phyloP scores from a whole-genome alignment of 2,888 invertebrate species.

The Fragum whitleyi region DNA sequence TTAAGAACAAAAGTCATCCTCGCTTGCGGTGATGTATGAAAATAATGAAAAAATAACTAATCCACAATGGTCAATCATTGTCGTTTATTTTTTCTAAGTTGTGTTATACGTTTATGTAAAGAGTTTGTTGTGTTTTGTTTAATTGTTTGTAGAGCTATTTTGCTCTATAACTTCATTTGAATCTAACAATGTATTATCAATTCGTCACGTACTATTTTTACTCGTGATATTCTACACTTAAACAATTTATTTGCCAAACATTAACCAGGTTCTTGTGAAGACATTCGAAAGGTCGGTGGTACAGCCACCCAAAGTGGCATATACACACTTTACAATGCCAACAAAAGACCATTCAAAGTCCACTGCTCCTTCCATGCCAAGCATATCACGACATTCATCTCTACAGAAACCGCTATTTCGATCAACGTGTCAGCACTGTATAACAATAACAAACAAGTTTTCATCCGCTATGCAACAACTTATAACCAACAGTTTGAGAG shows the following conservation, averaged over 20 bases:
- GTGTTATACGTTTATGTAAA: no score
- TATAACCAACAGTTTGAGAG: slow-evolving; percentile 43
- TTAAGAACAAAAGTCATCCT: no score
- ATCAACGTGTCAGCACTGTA: slow-evolving; percentile 40
- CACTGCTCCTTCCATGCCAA: slow-evolving; percentile 46
- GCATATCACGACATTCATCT: slow-evolving; percentile 41
- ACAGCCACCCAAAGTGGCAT: slow-evolving; percentile 10
- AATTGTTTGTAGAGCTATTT: no score
- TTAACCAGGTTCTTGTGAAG: slow-evolving; percentile 38
- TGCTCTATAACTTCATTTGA: no score
- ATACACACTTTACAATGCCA: slow-evolving; percentile 41
- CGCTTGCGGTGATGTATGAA: no score
- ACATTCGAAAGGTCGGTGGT: neutral
- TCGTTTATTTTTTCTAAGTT: no score
- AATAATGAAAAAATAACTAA: no score
- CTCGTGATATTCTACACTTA: no score
- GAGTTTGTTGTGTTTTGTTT: no score
- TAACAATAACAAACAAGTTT: slow-evolving; percentile 34
- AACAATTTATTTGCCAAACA: neutral
- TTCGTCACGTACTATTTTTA: no score
- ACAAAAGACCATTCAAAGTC: slow-evolving; percentile 38
- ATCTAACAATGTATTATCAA: no score
- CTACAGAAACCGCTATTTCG: slow-evolving; percentile 23
- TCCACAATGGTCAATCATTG: no score
- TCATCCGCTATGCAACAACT: slow-evolving; percentile 36